Evolutionary conservation across 2,113 vertebrate species (phyloP), one percentile per base, ranked within the genome.

Genomic region (Etia nguti): DNA sequence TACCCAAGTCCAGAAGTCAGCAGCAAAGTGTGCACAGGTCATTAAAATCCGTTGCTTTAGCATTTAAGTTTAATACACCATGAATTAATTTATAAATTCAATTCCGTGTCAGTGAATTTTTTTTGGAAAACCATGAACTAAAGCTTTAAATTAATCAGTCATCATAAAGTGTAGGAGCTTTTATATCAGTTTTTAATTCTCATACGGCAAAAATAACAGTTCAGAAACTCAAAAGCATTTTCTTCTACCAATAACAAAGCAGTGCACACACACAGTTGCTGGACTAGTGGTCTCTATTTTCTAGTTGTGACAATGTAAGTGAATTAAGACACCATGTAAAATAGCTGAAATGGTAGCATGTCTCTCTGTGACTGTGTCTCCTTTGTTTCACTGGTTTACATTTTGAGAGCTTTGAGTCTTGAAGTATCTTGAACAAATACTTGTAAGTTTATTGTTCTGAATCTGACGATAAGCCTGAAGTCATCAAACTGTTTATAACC

Each of bases 391-490:
- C 41, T 20, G 11, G 24, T 29, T 22, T 22, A n/a, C 3, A 24
- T 41, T 68, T 22, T 73, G 68, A 73, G 22, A 48, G 24, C 6
- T 50, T 75, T 50, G 0, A 22, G 50, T 29, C 70, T 75, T 46
- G 20, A 22, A 68, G 34, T 68, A 43, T 43, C 38, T 4, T 73
- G 46, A 31, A 77, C 24, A 50, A 46, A 68, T 24, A 43, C 65
- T 20, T 16, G 41, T 4, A 31, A 31, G 70, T 50, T 50, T 50
- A 31, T 8, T 48, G 24, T 16, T 29, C 46, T 48, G 41, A 75
- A 50, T 29, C 16, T 77, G 46, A n/a, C 43, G 48, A 31, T 52
- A 20, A 77, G 0, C 0, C 9, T 48, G 1, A 75, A 75, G 43
- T 75, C 43, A 29, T 50, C 10, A 31, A 50, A 75, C 70, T 50